Evolutionary conservation across 1,140 invertebrate genomes (phyloP).

Genomic region (Habropoda laboriosa): DNA sequence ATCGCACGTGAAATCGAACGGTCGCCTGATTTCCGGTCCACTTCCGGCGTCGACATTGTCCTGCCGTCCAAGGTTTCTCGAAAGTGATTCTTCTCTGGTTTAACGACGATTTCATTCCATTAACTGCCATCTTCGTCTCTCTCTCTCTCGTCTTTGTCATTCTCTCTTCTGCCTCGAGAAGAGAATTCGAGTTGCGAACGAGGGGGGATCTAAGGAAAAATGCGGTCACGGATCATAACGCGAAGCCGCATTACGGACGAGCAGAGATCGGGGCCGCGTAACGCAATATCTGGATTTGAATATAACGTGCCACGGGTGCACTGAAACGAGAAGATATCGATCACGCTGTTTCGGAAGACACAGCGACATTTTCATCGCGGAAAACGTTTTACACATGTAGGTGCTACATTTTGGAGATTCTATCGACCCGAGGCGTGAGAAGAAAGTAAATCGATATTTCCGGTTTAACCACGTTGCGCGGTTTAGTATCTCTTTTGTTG

Average conservation of each 20-base stretch:
- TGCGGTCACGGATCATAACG: constrained; percentile 67
- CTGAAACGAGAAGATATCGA: constrained; percentile 45
- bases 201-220: constrained; percentile 66
- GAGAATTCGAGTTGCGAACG: constrained; percentile 62
- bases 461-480: not conserved
- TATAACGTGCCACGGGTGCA: constrained; percentile 47
- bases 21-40: constrained; percentile 61
- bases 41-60: constrained; percentile 38
- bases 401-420: no score
- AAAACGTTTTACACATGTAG: no score
- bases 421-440: constrained; percentile 7
- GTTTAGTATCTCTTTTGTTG: constrained; percentile 15
- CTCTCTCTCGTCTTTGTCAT: no score
- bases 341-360: not conserved
- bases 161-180: not conserved
- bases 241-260: constrained; percentile 70
- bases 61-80: constrained; percentile 24
- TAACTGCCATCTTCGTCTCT: not conserved
- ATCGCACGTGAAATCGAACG: constrained; percentile 52
- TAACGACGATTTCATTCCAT: not conserved
- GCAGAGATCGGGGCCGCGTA: constrained; percentile 69
- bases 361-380: not conserved
- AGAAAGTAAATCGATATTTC: constrained; percentile 31
- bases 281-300: constrained; percentile 68
- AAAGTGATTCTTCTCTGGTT: constrained; percentile 52